Percentiles rank a stretch among this genome's conserved stretches.
These are phyloP conservation scores for Sebastes schlegelii DNA, from an alignment of 2,113 vertebrate genomes.

Conservation along the genomic window DNA sequence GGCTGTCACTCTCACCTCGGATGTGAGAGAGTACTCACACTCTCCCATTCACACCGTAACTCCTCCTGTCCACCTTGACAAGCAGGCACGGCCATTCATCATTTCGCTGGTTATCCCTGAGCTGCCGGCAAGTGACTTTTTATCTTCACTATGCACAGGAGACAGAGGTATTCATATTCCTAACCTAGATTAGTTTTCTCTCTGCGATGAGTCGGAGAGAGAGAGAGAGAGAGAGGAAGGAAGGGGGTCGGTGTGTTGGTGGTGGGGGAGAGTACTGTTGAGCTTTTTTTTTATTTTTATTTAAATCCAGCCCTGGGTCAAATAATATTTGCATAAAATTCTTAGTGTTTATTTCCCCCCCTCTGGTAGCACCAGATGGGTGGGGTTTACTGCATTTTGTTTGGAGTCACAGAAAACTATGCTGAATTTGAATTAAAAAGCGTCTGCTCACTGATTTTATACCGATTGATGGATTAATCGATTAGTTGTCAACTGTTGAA, in stretches of 20 bases:
- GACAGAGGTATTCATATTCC: conserved; percentile 57
- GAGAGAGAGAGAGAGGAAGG: neutral
- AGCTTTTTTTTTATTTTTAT: neutral
- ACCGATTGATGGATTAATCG: neutral
- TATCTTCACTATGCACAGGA: conserved; percentile 65
- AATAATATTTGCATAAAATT: conserved; percentile 42
- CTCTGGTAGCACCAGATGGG: neutral
- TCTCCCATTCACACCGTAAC: conserved; percentile 66
- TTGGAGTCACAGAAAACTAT: neutral
- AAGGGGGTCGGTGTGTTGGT: neutral
- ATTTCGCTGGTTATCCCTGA: conserved; percentile 72
- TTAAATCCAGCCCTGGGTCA: conserved; percentile 34
- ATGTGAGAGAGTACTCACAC: conserved; percentile 51
- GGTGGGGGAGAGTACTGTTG: neutral
- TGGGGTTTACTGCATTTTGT: conserved; percentile 12
- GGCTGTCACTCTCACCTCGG: conserved; percentile 60
- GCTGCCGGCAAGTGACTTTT: conserved; percentile 63
- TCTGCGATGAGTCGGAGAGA: conserved; percentile 31
- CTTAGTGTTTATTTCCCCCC: conserved; percentile 19
- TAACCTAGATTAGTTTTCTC: conserved; percentile 42
- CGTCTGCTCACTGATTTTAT: neutral
- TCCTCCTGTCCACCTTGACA: conserved; percentile 74
- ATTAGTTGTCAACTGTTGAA: too few relatives aligned
- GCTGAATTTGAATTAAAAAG: neutral
- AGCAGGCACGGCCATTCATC: conserved; percentile 74